Percentiles rank a stretch among this genome's conserved stretches.
Conservation (phyloP, 2,888 invertebrate genomes). For the Linnaemya tessellans region DNA sequence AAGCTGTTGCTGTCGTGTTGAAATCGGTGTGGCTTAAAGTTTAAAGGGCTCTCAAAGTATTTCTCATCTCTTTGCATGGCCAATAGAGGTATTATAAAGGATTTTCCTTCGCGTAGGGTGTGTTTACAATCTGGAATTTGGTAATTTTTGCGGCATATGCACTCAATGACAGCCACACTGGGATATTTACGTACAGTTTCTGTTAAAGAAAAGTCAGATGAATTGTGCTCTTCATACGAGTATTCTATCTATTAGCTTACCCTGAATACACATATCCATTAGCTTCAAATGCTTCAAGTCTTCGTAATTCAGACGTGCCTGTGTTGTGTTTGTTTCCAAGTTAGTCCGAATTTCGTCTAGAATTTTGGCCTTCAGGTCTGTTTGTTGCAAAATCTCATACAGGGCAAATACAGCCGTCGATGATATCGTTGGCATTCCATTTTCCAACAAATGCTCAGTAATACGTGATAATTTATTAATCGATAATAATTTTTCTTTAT, state of each 20-base stretch:
- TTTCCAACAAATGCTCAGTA: constrained; percentile 77
- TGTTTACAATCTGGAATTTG: constrained; percentile 79
- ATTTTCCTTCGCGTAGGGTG: constrained; percentile 80
- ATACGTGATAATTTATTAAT: constrained; percentile 79
- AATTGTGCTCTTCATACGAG: not conserved
- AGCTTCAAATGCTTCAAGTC: constrained; percentile 82
- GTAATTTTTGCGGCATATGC: constrained; percentile 81
- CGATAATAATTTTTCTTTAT: constrained; percentile 77
- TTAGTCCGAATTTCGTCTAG: constrained; percentile 79
- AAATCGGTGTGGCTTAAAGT: constrained; percentile 84
- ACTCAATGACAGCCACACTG: constrained; percentile 82
- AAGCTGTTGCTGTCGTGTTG: constrained; percentile 75
- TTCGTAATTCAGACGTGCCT: constrained; percentile 78
- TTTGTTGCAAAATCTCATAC: constrained; percentile 83
- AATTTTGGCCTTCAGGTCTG: constrained; percentile 80
- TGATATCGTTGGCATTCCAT: constrained; percentile 81
- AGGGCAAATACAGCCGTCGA: constrained; percentile 81
- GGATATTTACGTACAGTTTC: constrained; percentile 84
- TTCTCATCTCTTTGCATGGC: constrained; percentile 83
- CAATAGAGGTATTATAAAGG: constrained; percentile 81
- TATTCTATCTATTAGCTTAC: constrained; percentile 76
- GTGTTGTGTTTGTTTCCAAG: constrained; percentile 2
- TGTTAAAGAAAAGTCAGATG: constrained; percentile 59
- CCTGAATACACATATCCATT: constrained; percentile 83
- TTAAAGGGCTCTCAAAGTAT: constrained; percentile 82